Percentiles rank a stretch among this genome's conserved stretches.
phyloP scores from a whole-genome alignment of 2,113 vertebrate species.

The Lepidothrix coronata region DNA sequence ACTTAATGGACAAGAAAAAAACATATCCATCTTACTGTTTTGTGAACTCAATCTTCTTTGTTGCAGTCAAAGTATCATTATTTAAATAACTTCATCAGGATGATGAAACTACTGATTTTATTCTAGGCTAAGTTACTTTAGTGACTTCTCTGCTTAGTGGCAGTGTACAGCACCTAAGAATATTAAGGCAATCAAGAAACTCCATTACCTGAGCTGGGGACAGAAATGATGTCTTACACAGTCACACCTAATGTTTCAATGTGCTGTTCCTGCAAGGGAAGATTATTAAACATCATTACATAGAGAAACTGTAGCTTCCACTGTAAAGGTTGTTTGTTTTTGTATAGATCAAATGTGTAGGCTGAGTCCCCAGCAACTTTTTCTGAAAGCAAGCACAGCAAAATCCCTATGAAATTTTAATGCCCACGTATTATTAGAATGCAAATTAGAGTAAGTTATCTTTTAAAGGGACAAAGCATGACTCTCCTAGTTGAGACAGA shows the following conservation, averaged over 20 bases:
- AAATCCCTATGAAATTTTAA: background rate
- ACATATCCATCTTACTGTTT: conserved; percentile 26
- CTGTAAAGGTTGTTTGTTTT: background rate
- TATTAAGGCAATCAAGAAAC: conserved; percentile 17
- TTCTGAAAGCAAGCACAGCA: background rate
- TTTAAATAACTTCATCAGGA: conserved; percentile 34
- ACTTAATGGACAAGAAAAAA: background rate
- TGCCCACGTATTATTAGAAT: background rate
- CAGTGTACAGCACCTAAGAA: background rate
- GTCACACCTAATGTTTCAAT: conserved; percentile 8
- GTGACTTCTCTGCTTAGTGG: background rate
- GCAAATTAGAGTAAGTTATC: background rate
- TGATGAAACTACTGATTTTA: conserved; percentile 37
- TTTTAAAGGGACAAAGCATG: background rate
- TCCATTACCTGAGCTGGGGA: background rate
- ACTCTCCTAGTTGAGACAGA: background rate
- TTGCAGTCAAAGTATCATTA: conserved; percentile 14
- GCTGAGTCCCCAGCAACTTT: background rate
- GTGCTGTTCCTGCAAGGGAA: background rate
- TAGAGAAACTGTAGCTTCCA: background rate
- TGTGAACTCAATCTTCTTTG: conserved; percentile 20
- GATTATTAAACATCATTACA: background rate
- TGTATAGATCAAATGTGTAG: background rate
- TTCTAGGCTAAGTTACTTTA: conserved; percentile 1
- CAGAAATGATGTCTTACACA: background rate